Evolutionary conservation across 2,113 vertebrate genomes (phyloP).

Genomic region (Alethe diademata): DNA sequence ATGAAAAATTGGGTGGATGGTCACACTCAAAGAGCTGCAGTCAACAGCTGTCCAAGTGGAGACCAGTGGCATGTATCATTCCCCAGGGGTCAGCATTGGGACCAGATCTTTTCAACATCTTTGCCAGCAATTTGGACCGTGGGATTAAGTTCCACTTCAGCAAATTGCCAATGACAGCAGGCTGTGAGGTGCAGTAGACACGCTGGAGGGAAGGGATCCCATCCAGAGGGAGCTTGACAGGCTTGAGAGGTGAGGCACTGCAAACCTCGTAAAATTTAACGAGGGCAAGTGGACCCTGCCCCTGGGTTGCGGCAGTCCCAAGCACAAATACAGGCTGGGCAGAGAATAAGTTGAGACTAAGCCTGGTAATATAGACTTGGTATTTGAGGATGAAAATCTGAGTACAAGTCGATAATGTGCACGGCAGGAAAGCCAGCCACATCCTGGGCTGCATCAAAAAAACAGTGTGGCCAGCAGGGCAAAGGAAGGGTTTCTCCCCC

Average conservation of each 20-base stretch:
- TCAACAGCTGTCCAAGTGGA: not conserved
- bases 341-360: not conserved
- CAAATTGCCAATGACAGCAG: not conserved
- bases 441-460: not conserved
- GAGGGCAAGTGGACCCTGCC: not conserved
- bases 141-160: not conserved
- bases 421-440: not conserved
- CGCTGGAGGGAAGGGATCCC: not conserved
- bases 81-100: not conserved
- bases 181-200: not conserved
- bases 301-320: accelerated
- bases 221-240: not conserved
- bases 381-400: not conserved
- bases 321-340: not conserved
- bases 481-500: not conserved
- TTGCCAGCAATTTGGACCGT: not conserved
- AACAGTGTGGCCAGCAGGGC: not conserved
- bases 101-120: not conserved
- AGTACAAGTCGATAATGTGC: not conserved
- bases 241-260: not conserved
- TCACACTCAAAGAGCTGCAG: not conserved
- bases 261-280: not conserved
- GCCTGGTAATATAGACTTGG: not conserved
- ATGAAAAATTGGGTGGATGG: not conserved
- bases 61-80: not conserved